Percentiles rank a stretch among this genome's conserved stretches.
Conservation (phyloP, 2,888 invertebrate species). For the Coenonympha arcania region DNA sequence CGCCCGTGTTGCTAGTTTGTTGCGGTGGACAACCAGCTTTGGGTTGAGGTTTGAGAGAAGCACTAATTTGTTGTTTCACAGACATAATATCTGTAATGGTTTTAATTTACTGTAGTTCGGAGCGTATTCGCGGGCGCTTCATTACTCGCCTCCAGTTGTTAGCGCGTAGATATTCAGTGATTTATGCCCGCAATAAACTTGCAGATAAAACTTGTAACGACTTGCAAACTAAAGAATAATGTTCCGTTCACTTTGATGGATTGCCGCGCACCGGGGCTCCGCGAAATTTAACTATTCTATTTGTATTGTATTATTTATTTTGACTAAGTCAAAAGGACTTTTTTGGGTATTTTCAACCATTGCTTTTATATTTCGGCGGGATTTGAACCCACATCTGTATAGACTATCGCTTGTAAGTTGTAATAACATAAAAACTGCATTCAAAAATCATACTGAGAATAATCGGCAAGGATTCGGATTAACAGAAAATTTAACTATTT, state of each 20-base stretch:
- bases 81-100: too few species aligned
- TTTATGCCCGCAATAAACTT: conserved; percentile 17
- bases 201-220: conserved; percentile 20
- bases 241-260: conserved; percentile 4
- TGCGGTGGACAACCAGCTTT: too few species aligned
- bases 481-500: too few species aligned
- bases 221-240: conserved; percentile 10
- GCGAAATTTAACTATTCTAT: neutral
- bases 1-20: too few species aligned
- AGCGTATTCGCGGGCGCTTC: conserved; percentile 1
- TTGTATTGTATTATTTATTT: conserved; percentile 5
- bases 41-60: too few species aligned
- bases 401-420: too few species aligned
- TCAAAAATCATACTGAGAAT: too few species aligned
- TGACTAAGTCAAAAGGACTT: neutral
- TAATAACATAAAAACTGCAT: too few species aligned
- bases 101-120: too few species aligned
- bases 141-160: conserved; percentile 1
- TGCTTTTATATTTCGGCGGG: neutral
- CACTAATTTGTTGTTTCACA: too few species aligned
- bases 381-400: too few species aligned
- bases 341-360: neutral
- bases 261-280: conserved; percentile 1
- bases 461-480: too few species aligned
- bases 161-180: conserved; percentile 16